phyloP scores from a whole-genome alignment of 2,113 vertebrate species.

The Boulengeromyrus knoepffleri region DNA sequence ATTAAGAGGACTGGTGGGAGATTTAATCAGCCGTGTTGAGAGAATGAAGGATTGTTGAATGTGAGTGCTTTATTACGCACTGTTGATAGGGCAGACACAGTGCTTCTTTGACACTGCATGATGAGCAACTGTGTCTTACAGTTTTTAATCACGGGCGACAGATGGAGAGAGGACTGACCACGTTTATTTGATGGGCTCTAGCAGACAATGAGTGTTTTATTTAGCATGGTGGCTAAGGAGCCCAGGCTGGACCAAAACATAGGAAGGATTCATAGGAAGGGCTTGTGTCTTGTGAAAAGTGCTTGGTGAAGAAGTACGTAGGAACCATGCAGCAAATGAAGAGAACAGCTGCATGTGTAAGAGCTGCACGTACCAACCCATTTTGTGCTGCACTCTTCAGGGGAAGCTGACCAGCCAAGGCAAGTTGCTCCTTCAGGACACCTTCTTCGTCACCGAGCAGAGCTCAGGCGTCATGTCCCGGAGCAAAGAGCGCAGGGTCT shows the following conservation, averaged over 20 bases:
- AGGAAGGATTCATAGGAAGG: not conserved
- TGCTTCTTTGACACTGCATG: not conserved
- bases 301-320: not conserved
- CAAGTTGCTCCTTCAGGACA: constrained; percentile 95
- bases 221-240: not conserved
- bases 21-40: not conserved
- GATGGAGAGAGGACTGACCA: not conserved
- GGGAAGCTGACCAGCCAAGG: constrained; percentile 93
- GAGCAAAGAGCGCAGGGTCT: constrained; percentile 89
- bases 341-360: not conserved
- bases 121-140: not conserved
- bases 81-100: not conserved
- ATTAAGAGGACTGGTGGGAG: not conserved
- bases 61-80: not conserved
- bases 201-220: not conserved
- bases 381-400: constrained; percentile 46
- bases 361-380: not conserved
- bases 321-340: not conserved
- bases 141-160: not conserved
- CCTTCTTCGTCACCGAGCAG: constrained; percentile 90
- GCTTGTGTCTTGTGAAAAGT: not conserved
- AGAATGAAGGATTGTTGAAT: not conserved
- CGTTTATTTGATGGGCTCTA: not conserved
- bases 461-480: constrained; percentile 80
- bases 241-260: not conserved